phyloP scores from a whole-genome alignment of 1,140 invertebrate genomes.

The Saccostrea glomerata region DNA sequence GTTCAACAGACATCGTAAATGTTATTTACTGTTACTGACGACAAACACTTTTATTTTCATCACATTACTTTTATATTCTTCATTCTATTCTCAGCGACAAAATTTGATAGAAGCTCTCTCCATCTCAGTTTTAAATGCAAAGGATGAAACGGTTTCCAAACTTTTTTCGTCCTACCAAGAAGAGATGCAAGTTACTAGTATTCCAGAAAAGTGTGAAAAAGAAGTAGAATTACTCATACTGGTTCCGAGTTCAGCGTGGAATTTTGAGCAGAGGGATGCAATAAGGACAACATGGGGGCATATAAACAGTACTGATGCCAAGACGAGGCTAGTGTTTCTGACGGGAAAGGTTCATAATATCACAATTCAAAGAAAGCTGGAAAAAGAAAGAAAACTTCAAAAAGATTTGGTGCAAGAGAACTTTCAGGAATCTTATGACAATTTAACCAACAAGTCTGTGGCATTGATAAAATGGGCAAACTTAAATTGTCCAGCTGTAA shows the following conservation, averaged over 20 bases:
- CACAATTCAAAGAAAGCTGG: conserved; percentile 79
- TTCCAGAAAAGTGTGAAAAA: conserved; percentile 2
- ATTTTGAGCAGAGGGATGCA: conserved; percentile 45
- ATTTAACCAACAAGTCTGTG: conserved; percentile 91
- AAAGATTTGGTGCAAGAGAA: conserved; percentile 89
- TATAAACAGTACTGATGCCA: conserved; percentile 31
- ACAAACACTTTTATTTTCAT: neutral
- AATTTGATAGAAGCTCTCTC: too few species aligned
- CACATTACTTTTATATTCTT: neutral
- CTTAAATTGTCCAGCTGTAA: conserved; percentile 83
- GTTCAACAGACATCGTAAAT: neutral
- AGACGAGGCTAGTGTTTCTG: conserved; percentile 80
- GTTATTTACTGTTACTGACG: neutral
- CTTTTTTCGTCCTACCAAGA: neutral
- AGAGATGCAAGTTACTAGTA: neutral
- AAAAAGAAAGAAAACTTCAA: conserved; percentile 82
- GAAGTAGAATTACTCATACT: conserved; percentile 17
- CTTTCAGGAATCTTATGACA: conserved; percentile 88
- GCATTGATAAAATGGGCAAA: conserved; percentile 89
- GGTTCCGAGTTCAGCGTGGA: conserved; percentile 4
- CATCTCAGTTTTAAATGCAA: neutral
- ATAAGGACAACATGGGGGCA: conserved; percentile 57
- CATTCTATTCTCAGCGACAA: neutral
- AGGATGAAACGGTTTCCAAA: neutral
- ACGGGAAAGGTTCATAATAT: conserved; percentile 82